These are phyloP conservation scores for Stichodactyla mertensii DNA, from an alignment of 64 coral and sea anemone genomes.

Conservation along the genomic window DNA sequence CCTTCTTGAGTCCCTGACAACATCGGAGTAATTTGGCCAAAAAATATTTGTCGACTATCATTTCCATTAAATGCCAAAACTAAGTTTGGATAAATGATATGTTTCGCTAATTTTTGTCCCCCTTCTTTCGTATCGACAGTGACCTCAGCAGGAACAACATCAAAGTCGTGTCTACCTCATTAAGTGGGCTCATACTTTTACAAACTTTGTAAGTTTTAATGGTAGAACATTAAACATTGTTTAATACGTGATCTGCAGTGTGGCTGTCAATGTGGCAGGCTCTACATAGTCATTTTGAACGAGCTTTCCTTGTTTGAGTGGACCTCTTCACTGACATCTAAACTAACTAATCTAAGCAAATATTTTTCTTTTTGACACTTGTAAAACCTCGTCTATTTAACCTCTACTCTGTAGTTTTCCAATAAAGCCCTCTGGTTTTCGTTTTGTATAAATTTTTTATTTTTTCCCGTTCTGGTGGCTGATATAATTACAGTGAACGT, in stretches of 20 bases:
- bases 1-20: neutral
- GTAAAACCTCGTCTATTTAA: neutral
- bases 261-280: neutral
- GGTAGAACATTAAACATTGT: neutral
- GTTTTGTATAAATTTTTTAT: neutral
- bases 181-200: neutral
- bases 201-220: constrained; percentile 14
- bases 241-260: neutral
- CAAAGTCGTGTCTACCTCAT: neutral
- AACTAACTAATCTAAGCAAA: neutral
- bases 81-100: neutral
- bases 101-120: neutral
- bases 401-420: neutral
- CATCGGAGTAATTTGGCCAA: neutral
- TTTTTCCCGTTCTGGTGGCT: neutral
- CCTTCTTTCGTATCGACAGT: neutral
- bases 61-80: neutral
- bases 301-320: neutral
- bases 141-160: constrained; percentile 11
- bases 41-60: neutral
- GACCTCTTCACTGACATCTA: neutral
- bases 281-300: neutral
- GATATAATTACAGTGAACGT: no score
- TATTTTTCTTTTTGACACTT: neutral
- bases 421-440: neutral